A percentile compares a stretch with the other conserved stretches of the same genome.
These are phyloP conservation scores for Platycnemis pennipes DNA, from an alignment of 2,888 invertebrate genomes.

Conservation along the genomic window DNA sequence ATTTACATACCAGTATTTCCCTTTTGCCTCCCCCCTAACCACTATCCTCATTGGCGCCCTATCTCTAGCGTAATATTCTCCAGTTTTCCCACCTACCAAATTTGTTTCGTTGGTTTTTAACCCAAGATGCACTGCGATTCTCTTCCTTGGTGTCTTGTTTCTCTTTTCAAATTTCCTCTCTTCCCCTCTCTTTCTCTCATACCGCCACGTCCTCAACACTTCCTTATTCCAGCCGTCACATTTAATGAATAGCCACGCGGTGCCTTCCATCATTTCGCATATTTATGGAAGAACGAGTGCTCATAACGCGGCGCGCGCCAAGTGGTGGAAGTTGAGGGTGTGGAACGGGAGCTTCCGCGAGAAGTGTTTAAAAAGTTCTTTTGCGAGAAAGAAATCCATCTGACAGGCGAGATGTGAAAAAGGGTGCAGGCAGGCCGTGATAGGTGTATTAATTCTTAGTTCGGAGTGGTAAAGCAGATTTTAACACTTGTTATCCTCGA, in stretches of 20 bases:
- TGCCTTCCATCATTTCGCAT: constrained; percentile 10
- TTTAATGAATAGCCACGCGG: constrained; percentile 19
- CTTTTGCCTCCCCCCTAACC: no score
- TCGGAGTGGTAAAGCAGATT: background rate
- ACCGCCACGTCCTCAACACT: constrained; percentile 4
- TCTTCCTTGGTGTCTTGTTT: background rate
- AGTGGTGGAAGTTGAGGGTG: background rate
- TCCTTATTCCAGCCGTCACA: constrained; percentile 30
- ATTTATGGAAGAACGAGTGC: background rate
- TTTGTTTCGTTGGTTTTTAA: no score
- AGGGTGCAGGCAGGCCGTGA: background rate
- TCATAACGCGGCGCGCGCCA: background rate
- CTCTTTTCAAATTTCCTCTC: background rate
- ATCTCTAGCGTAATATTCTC: no score
- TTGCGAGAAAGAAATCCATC: background rate
- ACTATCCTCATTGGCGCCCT: no score
- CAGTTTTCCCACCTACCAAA: no score
- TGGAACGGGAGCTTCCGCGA: background rate
- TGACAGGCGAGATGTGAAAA: background rate
- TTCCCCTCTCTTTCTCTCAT: background rate
- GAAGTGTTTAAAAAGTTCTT: background rate
- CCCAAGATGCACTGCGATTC: no score
- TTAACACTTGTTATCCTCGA: background rate
- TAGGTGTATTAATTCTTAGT: background rate
- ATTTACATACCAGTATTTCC: no score